Base-by-base conservation (phyloP, 2,797 vertebrate genomes). In the Sphenopsis melanotis region DNA sequence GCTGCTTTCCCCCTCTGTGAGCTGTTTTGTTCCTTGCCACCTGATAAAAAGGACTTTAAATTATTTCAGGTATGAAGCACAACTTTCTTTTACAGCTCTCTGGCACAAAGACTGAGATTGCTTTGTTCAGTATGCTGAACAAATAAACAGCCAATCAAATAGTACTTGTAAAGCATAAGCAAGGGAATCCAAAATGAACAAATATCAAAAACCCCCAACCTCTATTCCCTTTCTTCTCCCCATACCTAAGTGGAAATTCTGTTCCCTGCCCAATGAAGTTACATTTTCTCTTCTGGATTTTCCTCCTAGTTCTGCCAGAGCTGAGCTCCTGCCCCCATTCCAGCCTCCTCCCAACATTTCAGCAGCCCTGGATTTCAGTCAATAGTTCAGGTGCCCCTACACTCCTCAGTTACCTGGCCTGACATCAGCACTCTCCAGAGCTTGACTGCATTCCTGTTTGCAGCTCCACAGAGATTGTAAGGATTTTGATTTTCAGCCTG, bases 161-260 rank as follows among this genome's bases (percentile, higher is more conserved):
- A 60, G 23, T 14, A 42, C 9, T 65, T 71, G 17, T 42, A 15
- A 76, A 87, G 34, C 27, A 15, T 29, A 39, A 79, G 16, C 30
- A 92, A 32, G 4, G 15, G 10, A 76, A 82, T 50, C 10, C 15
- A 87, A 85, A 90, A 60, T 22, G 26, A 74, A 83, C 27, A 57
- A 85, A 70, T 2, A 52, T 5, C 4, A 70, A 66, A 89, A 86
- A 27, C 0, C 0, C 1, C 9, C 49, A 68, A 2, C 4, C 12
- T 39, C 26, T 34, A 15, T 13, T 3, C 15, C 23, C 32, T 69
- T 64, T 6, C 39, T n/a, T 41, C 11, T 9, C 22, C 27, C 22
- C 15, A 34, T 13, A 90, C 30, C 24, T 27, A 65, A 39, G 21
- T 8, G 42, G 26, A 72, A 87, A n/a, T 59, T 82, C 70, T 69